Conservation (phyloP, 23 tunicate genomes). For the Trididemnum nubilum region DNA sequence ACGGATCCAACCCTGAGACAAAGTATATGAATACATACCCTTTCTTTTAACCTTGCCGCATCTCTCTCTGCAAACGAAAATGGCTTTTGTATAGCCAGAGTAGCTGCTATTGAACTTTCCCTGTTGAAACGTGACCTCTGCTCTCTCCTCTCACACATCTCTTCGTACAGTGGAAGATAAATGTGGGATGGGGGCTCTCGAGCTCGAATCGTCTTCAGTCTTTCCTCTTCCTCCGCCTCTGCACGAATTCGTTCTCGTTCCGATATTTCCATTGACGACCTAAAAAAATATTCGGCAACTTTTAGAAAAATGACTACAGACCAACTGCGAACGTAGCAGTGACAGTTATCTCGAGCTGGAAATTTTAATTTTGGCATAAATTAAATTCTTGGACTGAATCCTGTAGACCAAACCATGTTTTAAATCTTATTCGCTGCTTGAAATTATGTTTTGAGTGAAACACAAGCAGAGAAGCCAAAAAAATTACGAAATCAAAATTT, state of each 20-base stretch:
- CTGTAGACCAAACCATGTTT: no score
- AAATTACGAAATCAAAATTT: no score
- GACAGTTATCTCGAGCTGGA: no score
- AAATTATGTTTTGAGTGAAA: no score
- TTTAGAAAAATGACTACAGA: no score
- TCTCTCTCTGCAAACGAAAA: constrained; percentile 82
- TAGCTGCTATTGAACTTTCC: constrained; percentile 57
- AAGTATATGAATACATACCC: no score
- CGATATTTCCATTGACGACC: constrained; percentile 69
- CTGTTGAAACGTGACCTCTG: constrained; percentile 66
- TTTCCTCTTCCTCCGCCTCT: constrained; percentile 12
- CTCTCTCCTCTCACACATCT: constrained; percentile 79
- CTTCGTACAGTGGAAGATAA: constrained; percentile 76
- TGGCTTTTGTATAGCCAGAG: constrained; percentile 70
- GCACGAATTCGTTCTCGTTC: constrained; percentile 19
- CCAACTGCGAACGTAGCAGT: no score
- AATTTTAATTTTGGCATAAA: no score
- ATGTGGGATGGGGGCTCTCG: constrained; percentile 79
- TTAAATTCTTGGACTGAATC: no score
- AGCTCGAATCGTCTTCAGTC: constrained; percentile 33
- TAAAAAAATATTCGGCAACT: neutral
- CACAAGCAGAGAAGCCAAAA: no score
- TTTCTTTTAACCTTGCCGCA: constrained; percentile 12
- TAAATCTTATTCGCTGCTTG: no score
- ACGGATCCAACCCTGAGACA: no score